Evolutionary conservation across 2,113 vertebrate genomes (phyloP).

Genomic region (Megaptera novaeangliae): DNA sequence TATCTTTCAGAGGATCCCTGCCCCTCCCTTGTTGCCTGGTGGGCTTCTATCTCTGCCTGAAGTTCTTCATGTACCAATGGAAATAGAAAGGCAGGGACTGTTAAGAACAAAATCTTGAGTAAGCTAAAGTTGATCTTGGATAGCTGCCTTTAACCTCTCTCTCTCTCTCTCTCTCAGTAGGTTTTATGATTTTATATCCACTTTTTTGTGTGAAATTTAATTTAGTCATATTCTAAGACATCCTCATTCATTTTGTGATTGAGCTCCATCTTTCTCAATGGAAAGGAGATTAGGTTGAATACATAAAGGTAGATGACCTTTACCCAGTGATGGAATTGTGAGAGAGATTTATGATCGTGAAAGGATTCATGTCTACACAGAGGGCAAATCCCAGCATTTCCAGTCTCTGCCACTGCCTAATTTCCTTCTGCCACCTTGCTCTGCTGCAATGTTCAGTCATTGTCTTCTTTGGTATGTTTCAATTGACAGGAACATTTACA

Average conservation of each 20-base stretch:
- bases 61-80: not conserved
- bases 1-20: not conserved
- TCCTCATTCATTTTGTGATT: not conserved
- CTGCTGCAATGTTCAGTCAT: not conserved
- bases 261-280: not conserved
- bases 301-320: conserved; percentile 23
- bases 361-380: not conserved
- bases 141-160: not conserved
- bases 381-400: not conserved
- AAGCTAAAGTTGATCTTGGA: not conserved
- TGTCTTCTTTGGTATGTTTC: conserved; percentile 30
- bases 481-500: conserved; percentile 34
- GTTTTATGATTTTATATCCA: not conserved
- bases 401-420: not conserved
- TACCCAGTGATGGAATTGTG: not conserved
- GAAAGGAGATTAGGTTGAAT: not conserved
- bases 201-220: conserved; percentile 7
- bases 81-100: not conserved
- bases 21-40: not conserved
- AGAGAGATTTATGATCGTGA: conserved; percentile 37
- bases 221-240: not conserved
- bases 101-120: not conserved
- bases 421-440: conserved; percentile 37
- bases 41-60: not conserved
- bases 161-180: not conserved